Evolutionary conservation across 2,797 vertebrate genomes (phyloP).

Genomic region (Trematomus bernacchii): DNA sequence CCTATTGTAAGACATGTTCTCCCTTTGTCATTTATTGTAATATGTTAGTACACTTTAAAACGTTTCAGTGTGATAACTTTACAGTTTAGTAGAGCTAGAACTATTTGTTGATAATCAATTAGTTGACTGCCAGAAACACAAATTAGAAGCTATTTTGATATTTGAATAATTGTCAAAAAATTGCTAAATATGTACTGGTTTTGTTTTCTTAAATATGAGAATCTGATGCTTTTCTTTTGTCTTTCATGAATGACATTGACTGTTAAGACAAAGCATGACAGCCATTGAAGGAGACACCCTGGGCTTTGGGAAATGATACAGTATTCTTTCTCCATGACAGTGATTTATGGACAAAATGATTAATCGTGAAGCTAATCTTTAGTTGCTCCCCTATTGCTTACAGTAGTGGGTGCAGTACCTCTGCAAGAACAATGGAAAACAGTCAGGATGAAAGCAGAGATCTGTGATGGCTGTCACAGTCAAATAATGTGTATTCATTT

Average conservation of each 20-base stretch:
- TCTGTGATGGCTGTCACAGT: constrained; percentile 23
- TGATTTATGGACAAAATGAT: not conserved
- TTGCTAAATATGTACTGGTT: not conserved
- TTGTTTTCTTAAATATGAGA: not conserved
- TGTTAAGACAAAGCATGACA: not conserved
- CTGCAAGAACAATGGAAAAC: constrained; percentile 2
- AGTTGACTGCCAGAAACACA: not conserved
- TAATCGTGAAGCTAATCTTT: not conserved
- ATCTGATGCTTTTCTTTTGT: not conserved
- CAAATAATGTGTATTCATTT: constrained; percentile 41
- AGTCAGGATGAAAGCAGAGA: constrained; percentile 10
- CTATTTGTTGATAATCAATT: no score
- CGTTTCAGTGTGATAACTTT: constrained; percentile 7
- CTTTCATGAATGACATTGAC: not conserved
- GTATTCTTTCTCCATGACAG: not conserved
- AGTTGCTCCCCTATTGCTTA: not conserved
- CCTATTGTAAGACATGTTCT: constrained; percentile 88
- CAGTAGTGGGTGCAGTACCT: not conserved
- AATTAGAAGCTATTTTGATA: not conserved
- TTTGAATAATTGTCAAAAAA: not conserved
- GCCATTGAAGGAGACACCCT: not conserved
- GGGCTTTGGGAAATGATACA: not conserved
- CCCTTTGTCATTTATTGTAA: not conserved
- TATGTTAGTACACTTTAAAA: not conserved
- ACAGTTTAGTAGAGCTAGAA: not conserved